Conservation (phyloP, 92 coral and sea anemone genomes). For the Zoanthus gigantus region DNA sequence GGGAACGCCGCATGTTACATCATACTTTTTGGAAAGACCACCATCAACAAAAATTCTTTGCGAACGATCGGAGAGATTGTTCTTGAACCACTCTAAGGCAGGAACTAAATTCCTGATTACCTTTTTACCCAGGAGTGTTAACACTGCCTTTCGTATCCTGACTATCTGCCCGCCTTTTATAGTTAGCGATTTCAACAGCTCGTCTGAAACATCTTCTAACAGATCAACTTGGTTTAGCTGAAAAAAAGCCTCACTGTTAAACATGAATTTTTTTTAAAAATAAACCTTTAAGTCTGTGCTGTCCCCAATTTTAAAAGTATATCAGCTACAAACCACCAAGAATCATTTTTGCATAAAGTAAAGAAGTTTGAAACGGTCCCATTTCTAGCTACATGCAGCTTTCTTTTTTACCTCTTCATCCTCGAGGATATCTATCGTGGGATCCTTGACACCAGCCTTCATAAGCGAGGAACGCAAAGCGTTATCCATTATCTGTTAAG, state of each 20-base stretch:
- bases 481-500: background rate
- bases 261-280: background rate
- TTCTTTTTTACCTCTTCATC: background rate
- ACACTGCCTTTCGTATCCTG: background rate
- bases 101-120: too few relatives aligned
- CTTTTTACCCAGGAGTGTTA: too few relatives aligned
- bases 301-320: background rate
- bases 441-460: conserved; percentile 14
- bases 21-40: too few relatives aligned
- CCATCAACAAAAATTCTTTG: too few relatives aligned
- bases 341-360: background rate
- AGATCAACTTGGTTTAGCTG: background rate
- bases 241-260: background rate
- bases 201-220: background rate
- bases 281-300: too few relatives aligned
- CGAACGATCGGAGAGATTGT: too few relatives aligned
- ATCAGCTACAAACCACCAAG: background rate
- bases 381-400: background rate
- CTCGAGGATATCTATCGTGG: conserved; percentile 4
- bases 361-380: background rate
- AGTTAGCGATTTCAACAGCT: too few relatives aligned
- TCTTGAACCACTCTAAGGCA: too few relatives aligned
- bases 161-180: too few relatives aligned
- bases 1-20: too few relatives aligned
- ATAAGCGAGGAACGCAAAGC: conserved; percentile 11